Conservation (phyloP, 2,888 invertebrate species). For the Drosophila emarginata region DNA sequence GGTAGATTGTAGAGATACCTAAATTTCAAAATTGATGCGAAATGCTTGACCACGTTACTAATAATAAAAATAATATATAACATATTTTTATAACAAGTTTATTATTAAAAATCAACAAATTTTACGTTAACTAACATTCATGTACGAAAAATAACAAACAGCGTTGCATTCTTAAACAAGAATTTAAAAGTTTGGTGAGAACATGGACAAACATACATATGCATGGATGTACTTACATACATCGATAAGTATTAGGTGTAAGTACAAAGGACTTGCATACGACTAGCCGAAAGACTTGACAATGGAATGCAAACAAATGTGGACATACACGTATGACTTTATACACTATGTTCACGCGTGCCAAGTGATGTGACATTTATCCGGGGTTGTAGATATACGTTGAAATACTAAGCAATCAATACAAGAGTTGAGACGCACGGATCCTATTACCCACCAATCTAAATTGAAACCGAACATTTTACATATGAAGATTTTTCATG, state of each 20-base stretch:
- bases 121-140: not conserved
- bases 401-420: not conserved
- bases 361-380: not conserved
- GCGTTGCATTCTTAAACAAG: not conserved
- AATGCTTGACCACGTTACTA: not conserved
- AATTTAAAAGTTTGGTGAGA: not conserved
- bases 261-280: not conserved
- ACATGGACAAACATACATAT: not conserved
- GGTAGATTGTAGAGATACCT: not conserved
- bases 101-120: conserved; percentile 11
- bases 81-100: conserved; percentile 24
- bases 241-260: not conserved
- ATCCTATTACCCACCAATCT: not conserved
- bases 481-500: not conserved
- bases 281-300: not conserved
- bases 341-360: not conserved
- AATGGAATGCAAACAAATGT: not conserved
- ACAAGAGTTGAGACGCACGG: not conserved
- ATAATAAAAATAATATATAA: not conserved
- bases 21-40: not conserved
- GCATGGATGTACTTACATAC: not conserved
- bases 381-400: not conserved
- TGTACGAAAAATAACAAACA: conserved; percentile 1
- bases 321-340: not conserved
- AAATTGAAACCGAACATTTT: not conserved